Conservation (phyloP, 2,113 vertebrate species). For the human region DNA sequence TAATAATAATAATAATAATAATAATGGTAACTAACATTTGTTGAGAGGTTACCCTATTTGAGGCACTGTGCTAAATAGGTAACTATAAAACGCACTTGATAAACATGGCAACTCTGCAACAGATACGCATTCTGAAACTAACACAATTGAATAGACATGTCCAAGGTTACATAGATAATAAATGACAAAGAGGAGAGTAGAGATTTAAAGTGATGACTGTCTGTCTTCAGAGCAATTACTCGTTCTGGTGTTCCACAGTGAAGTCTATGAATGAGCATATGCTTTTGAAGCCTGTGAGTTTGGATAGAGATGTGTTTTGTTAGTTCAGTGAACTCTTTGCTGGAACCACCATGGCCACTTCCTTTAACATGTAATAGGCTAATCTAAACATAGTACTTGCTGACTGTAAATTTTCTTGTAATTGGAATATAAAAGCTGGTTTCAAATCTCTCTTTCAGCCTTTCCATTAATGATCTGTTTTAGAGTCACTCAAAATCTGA, state of each 20-base stretch:
- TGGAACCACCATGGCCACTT: not conserved
- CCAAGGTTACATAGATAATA: not conserved
- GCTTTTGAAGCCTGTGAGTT: not conserved
- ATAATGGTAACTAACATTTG: not conserved
- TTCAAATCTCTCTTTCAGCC: conserved; percentile 33
- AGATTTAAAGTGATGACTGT: not conserved
- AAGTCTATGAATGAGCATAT: not conserved
- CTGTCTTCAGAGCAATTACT: not conserved
- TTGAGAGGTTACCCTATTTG: not conserved
- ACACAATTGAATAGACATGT: not conserved
- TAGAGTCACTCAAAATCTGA: conserved; percentile 52
- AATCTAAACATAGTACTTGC: conserved; percentile 40
- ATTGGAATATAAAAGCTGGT: conserved; percentile 53
- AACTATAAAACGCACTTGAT: not conserved
- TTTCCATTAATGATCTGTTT: conserved; percentile 57
- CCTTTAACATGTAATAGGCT: not conserved
- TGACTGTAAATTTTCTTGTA: conserved; percentile 59
- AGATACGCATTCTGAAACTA: not conserved
- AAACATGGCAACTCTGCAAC: not conserved
- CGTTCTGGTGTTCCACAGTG: not conserved
- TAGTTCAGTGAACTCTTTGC: not conserved
- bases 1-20: too few relatives aligned
- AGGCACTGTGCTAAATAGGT: not conserved
- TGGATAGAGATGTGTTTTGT: not conserved
- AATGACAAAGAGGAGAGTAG: not conserved